Conservation (phyloP, 2,113 vertebrate genomes). For the Dasyornis broadbenti region DNA sequence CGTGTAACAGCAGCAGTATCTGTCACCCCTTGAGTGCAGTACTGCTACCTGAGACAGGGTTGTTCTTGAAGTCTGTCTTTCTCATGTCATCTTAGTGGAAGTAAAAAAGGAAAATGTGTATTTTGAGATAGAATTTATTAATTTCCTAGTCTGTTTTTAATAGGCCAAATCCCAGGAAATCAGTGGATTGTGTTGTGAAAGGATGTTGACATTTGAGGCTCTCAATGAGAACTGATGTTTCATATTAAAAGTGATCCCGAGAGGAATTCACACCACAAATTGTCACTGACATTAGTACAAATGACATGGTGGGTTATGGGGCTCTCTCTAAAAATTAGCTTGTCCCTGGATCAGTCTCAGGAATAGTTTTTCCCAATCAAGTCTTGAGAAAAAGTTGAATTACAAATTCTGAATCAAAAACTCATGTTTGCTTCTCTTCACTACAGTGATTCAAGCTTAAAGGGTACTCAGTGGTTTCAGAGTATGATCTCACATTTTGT, state of each 20-base stretch:
- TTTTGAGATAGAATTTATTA: background rate
- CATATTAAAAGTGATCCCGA: background rate
- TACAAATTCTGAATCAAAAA: background rate
- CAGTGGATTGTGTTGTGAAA: background rate
- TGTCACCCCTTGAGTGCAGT: background rate
- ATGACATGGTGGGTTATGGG: background rate
- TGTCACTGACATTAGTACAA: background rate
- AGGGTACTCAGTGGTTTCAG: background rate
- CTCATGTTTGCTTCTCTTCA: background rate
- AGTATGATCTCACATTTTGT: background rate
- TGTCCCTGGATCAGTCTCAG: background rate
- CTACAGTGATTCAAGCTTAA: background rate
- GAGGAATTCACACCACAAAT: background rate
- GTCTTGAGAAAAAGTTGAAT: background rate
- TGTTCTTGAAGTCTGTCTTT: background rate
- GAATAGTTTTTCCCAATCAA: background rate
- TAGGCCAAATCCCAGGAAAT: background rate
- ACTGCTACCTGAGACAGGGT: background rate
- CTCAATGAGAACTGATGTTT: background rate
- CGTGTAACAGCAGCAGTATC: accelerated
- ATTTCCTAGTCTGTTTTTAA: background rate
- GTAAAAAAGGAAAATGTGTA: background rate
- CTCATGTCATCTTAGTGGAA: background rate
- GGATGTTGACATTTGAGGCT: background rate
- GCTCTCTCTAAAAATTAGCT: background rate